These are phyloP conservation scores for Galendromus occidentalis DNA, from an alignment of 1,140 invertebrate genomes.

Conservation along the genomic window DNA sequence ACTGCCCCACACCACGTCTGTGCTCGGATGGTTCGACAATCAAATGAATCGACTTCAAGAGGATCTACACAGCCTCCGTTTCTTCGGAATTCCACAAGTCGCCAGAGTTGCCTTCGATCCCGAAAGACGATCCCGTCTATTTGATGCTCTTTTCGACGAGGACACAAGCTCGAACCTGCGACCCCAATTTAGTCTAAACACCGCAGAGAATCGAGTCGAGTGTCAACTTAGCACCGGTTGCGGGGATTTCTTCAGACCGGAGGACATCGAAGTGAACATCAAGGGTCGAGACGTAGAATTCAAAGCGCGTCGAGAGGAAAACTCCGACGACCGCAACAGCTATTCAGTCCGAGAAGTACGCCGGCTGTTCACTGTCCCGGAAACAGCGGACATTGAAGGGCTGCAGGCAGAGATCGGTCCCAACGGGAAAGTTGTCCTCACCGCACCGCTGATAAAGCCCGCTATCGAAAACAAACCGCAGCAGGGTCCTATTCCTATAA, in stretches of 20 bases:
- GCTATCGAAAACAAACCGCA: background rate
- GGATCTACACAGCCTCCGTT: background rate
- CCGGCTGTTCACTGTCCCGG: background rate
- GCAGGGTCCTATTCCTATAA: background rate
- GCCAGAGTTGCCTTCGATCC: background rate
- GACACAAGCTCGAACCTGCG: background rate
- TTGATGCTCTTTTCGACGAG: background rate
- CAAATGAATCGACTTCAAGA: background rate
- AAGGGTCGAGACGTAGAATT: background rate
- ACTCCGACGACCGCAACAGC: background rate
- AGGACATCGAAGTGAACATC: conserved; percentile 4
- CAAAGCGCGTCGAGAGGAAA: background rate
- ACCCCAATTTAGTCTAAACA: background rate
- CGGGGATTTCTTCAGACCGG: background rate
- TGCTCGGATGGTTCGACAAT: conserved; percentile 4
- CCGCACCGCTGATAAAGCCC: background rate
- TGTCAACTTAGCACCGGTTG: background rate
- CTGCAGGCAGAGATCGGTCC: background rate
- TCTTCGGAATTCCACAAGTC: background rate
- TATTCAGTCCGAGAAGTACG: conserved; percentile 1
- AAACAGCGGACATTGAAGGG: background rate
- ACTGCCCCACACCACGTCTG: background rate
- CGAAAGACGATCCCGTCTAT: background rate
- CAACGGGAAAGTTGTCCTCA: background rate
- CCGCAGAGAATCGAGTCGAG: background rate